Percentiles rank a stretch among this genome's conserved stretches.
Evolutionary conservation across 2,113 vertebrate genomes (phyloP).

Genomic region (Parus major): DNA sequence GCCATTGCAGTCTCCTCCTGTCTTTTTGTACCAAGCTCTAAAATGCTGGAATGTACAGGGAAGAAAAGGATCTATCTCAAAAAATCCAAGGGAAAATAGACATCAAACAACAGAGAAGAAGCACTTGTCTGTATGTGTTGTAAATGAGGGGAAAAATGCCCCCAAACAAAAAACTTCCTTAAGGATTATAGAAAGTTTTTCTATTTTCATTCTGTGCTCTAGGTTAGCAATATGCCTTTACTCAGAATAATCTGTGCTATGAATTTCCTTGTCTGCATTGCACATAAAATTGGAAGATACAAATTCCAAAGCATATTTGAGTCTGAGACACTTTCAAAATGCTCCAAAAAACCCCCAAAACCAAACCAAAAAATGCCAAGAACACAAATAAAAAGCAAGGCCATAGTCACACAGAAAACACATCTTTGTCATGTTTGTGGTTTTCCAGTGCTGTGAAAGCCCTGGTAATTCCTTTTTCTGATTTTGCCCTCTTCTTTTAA

Average conservation of each 20-base stretch:
- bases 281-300: neutral
- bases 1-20: neutral
- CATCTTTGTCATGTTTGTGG: neutral
- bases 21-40: neutral
- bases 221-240: neutral
- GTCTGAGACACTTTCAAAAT: neutral
- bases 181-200: neutral
- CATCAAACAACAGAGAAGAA: neutral
- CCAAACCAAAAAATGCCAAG: neutral
- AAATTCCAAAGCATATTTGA: neutral
- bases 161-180: neutral
- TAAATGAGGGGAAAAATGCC: neutral
- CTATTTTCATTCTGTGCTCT: neutral
- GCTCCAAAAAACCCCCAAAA: fast-evolving
- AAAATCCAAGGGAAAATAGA: neutral
- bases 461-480: neutral
- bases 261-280: neutral
- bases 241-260: neutral
- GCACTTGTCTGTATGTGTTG: neutral
- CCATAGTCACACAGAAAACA: neutral
- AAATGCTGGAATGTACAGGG: neutral
- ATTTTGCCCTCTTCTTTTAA: neutral
- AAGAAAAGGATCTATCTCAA: neutral
- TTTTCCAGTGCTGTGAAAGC: neutral
- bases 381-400: neutral